A percentile compares a stretch with the other conserved stretches of the same genome.
phyloP scores from a whole-genome alignment of 2,888 invertebrate species.

The Stomorhina lunata region DNA sequence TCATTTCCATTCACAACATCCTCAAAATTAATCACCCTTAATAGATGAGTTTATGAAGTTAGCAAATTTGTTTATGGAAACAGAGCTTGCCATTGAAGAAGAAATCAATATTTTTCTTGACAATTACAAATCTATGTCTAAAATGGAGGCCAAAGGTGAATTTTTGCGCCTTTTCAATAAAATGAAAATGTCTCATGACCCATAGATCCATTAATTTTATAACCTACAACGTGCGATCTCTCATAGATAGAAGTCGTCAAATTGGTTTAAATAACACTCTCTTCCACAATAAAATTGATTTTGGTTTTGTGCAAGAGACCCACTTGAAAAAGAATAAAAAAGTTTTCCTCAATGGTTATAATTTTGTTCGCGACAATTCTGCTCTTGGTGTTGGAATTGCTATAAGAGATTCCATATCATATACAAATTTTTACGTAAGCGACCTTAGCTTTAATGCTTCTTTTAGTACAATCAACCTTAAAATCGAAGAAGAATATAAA shows the following conservation, averaged over 20 bases:
- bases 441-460: neutral
- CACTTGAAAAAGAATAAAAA: neutral
- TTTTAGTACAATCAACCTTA: neutral
- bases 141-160: neutral
- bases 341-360: neutral
- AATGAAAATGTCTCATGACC: neutral
- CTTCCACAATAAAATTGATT: too few species aligned
- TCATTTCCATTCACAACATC: neutral
- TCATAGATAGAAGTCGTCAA: neutral
- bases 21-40: neutral
- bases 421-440: too few species aligned
- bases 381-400: too few species aligned
- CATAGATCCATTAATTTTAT: neutral
- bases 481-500: neutral
- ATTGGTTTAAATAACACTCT: too few species aligned
- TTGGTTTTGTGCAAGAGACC: too few species aligned
- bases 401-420: too few species aligned
- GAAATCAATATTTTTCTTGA: neutral
- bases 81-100: neutral
- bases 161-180: constrained; percentile 22
- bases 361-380: too few species aligned
- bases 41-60: constrained; percentile 7
- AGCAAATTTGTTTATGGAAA: constrained; percentile 2
- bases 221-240: neutral
- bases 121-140: neutral